Percentiles rank a stretch among this genome's conserved stretches.
Conservation (phyloP, 2,113 vertebrate genomes). For the Merops nubicus region DNA sequence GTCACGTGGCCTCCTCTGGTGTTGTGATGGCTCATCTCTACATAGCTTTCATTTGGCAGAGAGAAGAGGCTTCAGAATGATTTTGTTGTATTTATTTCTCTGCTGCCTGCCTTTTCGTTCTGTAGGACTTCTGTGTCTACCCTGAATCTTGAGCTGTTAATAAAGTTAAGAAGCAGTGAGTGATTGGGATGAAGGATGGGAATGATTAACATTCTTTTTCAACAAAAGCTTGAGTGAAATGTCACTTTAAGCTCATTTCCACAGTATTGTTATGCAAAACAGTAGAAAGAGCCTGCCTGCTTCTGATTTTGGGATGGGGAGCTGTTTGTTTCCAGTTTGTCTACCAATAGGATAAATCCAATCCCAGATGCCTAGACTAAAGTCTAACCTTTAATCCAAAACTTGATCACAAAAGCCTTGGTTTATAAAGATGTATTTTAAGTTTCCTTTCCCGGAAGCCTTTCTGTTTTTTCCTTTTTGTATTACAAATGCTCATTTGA, state of each 20-base stretch:
- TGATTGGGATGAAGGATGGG: constrained; percentile 22
- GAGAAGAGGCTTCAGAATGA: background rate
- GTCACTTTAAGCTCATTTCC: constrained; percentile 46
- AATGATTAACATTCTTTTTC: constrained; percentile 35
- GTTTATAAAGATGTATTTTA: background rate
- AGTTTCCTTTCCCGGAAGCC: background rate
- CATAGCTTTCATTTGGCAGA: background rate
- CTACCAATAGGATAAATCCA: background rate
- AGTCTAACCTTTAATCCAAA: background rate
- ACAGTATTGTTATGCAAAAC: constrained; percentile 20
- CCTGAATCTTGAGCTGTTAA: constrained; percentile 7
- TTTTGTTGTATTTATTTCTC: background rate
- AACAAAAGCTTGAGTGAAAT: constrained; percentile 28
- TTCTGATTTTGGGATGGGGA: background rate
- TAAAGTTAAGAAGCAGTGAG: constrained; percentile 23
- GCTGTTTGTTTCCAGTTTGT: background rate
- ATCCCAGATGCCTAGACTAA: background rate
- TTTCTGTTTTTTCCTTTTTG: background rate
- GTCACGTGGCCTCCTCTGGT: background rate
- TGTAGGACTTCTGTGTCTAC: background rate
- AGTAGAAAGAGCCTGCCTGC: background rate
- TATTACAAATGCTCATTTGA: background rate
- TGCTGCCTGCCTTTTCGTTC: background rate
- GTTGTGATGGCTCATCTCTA: background rate
- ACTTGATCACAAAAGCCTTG: background rate